phyloP scores from a whole-genome alignment of 2,113 vertebrate species.

The Seriola rivoliana region DNA sequence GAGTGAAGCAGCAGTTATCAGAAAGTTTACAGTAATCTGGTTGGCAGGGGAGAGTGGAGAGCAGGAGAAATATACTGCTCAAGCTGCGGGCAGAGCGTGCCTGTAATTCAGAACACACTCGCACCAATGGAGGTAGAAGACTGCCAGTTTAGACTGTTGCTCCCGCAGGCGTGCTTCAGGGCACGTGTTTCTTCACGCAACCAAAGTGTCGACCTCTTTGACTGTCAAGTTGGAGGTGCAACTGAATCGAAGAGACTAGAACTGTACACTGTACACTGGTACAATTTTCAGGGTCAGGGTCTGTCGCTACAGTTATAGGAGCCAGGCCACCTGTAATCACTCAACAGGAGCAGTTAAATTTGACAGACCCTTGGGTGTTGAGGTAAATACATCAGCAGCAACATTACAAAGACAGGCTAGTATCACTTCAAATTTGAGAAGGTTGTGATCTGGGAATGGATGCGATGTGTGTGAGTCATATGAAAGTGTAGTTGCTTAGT shows the following conservation, averaged over 20 bases:
- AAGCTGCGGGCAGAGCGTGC: too few relatives aligned
- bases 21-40: too few relatives aligned
- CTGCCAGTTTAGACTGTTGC: not conserved
- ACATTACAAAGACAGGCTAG: not conserved
- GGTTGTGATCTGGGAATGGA: not conserved
- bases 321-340: too few relatives aligned
- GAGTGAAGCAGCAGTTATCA: too few relatives aligned
- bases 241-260: not conserved
- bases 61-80: too few relatives aligned
- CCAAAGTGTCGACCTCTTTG: too few relatives aligned
- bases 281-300: not conserved
- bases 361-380: not conserved
- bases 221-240: not conserved
- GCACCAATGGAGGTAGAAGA: too few relatives aligned
- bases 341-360: too few relatives aligned
- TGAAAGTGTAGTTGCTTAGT: too few relatives aligned
- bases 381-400: not conserved
- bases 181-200: not conserved
- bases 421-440: not conserved
- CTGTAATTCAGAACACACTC: too few relatives aligned
- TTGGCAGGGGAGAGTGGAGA: too few relatives aligned
- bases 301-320: not conserved
- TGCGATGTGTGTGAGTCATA: not conserved
- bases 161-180: not conserved
- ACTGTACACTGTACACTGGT: not conserved